Base-by-base conservation (phyloP, 2,113 vertebrate genomes). In the Nicator chloris region DNA sequence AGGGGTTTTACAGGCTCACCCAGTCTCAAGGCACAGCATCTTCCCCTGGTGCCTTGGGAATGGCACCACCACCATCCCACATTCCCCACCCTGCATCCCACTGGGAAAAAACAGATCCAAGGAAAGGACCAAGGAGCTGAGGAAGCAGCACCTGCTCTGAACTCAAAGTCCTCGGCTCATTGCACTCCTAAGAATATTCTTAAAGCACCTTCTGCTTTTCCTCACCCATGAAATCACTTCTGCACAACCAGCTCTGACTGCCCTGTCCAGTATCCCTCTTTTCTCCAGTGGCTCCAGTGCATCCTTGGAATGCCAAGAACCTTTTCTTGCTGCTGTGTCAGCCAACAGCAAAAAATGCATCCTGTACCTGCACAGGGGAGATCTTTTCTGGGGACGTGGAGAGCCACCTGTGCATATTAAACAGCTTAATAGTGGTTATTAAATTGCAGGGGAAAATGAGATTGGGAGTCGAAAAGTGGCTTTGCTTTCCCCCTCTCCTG, bases 81-180 rank as follows among this genome's bases (percentile, higher is more conserved):
- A n/a, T n/a, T 20, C 30, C 50, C 42, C 35, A 35, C 5, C 4
- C 17, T 45, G 33, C 57, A 17, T 72, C 40, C 69, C 69, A 8
- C 7, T 4, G 42, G 40, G 69, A 10, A 7, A 31, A 57, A 26
- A 3, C 66, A 37, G 24, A 47, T 56, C 50, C 42, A 17, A 31
- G 57, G 20, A 13, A 28, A 28, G 47, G 23, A 6, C 18, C 33
- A 13, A 5, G 47, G 39, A 33, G 21, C 35, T 80, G 57, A 13
- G 86, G 1, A 42, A 42, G 50, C 66, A 64, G 35, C 75, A 27
- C n/a, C 53, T 35, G 35, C 30, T 39, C 73, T 26, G 24, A 40
- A 2, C 50, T 64, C 57, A 0, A 10, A 26, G 0, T 9, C 35
- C 59, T 64, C 5, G 1, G 76, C 76, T 72, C 66, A 23, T 11